These are phyloP conservation scores for Stigmatopora nigra DNA, from an alignment of 2,113 vertebrate species.

Conservation along the genomic window DNA sequence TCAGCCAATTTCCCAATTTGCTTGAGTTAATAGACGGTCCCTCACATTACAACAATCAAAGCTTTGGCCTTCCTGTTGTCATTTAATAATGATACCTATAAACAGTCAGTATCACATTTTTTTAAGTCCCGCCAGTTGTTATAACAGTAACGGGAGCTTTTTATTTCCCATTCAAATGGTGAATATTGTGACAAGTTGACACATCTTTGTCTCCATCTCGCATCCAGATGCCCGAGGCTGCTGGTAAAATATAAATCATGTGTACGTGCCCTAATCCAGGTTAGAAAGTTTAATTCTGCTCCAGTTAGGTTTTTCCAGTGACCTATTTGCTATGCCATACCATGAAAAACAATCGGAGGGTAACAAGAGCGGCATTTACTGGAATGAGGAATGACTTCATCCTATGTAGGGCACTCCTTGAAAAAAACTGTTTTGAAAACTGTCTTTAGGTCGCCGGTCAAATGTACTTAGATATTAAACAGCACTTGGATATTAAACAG, in stretches of 20 bases:
- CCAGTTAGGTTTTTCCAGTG: conserved; percentile 55
- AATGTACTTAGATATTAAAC: too few relatives aligned
- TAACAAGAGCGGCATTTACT: conserved; percentile 38
- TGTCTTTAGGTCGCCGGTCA: too few relatives aligned
- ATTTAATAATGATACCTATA: conserved; percentile 38
- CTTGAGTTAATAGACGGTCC: conserved; percentile 47
- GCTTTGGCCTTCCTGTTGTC: conserved; percentile 35
- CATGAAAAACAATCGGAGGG: conserved; percentile 44
- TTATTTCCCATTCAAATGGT: conserved; percentile 44
- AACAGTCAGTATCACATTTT: conserved; percentile 15
- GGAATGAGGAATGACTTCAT: conserved; percentile 27
- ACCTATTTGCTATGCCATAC: conserved; percentile 55
- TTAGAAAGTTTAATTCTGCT: conserved; percentile 55
- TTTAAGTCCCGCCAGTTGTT: conserved; percentile 35
- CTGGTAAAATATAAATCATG: conserved; percentile 45
- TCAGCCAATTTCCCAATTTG: conserved; percentile 41
- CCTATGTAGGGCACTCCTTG: too few relatives aligned
- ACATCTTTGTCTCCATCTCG: conserved; percentile 46
- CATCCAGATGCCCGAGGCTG: conserved; percentile 39
- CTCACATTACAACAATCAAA: conserved; percentile 33
- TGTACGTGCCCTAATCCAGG: conserved; percentile 46
- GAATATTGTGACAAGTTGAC: conserved; percentile 36
- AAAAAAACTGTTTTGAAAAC: too few relatives aligned
- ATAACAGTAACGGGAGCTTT: conserved; percentile 39
- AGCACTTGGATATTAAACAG: too few relatives aligned